A percentile compares a stretch with the other conserved stretches of the same genome.
Evolutionary conservation across 2,888 invertebrate species (phyloP).

Genomic region (Netelia melanura): DNA sequence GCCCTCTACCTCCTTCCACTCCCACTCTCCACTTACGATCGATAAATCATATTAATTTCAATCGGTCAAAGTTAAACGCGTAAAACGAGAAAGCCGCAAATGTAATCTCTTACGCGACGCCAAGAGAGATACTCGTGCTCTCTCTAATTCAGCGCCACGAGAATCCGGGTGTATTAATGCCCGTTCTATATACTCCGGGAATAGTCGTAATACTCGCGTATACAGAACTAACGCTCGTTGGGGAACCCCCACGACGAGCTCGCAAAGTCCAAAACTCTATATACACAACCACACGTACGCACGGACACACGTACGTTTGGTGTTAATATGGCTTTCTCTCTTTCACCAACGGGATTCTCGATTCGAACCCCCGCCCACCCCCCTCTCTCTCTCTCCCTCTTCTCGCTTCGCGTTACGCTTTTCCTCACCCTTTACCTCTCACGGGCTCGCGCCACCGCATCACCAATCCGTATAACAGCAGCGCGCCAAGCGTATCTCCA

Average conservation of each 20-base stretch:
- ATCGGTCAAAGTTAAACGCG: not conserved
- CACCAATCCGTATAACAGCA: slow-evolving; percentile 69
- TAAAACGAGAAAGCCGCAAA: not conserved
- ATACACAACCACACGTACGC: not conserved
- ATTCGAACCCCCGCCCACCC: too few species aligned
- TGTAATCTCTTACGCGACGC: not conserved
- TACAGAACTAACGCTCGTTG: slow-evolving; percentile 58
- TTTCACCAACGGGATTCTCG: slow-evolving; percentile 44
- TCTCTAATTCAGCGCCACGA: not conserved
- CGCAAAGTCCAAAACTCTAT: slow-evolving; percentile 54
- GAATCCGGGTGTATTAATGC: slow-evolving; percentile 50
- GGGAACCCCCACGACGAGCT: slow-evolving; percentile 58
- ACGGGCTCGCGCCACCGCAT: slow-evolving; percentile 24
- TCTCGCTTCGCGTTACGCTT: slow-evolving; percentile 41
- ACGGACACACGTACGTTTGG: slow-evolving; percentile 23
- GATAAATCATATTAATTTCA: not conserved
- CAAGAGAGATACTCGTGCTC: not conserved
- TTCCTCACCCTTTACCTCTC: slow-evolving; percentile 32
- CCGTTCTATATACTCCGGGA: slow-evolving; percentile 36
- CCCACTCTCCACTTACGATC: not conserved
- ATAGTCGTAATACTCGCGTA: slow-evolving; percentile 49
- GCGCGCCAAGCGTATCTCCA: slow-evolving; percentile 76
- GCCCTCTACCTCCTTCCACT: not conserved
- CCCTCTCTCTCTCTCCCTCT: slow-evolving; percentile 25
- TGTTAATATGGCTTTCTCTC: slow-evolving; percentile 59